A percentile compares a stretch with the other conserved stretches of the same genome.
Evolutionary conservation across 1,140 invertebrate genomes (phyloP).

Genomic region (Drosophila watanabei): DNA sequence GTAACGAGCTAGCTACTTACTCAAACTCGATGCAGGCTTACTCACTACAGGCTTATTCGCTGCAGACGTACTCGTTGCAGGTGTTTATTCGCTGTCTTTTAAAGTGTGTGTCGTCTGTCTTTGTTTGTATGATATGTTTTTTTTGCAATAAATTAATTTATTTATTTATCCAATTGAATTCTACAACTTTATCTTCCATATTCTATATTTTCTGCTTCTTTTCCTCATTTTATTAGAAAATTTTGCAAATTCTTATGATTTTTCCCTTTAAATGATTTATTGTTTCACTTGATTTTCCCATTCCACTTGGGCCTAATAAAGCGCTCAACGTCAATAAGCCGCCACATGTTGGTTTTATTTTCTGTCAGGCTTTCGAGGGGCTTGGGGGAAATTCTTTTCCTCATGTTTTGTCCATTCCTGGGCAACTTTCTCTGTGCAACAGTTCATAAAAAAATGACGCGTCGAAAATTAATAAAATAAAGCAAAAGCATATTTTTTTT

Average conservation of each 20-base stretch:
- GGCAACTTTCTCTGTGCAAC: slow-evolving; percentile 34
- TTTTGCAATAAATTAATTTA: rapidly evolving
- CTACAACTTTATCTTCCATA: not conserved
- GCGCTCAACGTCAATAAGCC: slow-evolving; percentile 62
- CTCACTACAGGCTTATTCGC: no score
- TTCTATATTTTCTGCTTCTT: not conserved
- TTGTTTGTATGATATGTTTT: not conserved
- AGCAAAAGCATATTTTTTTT: slow-evolving; percentile 32
- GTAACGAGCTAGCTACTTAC: no score
- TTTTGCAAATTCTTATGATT: not conserved
- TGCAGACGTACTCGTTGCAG: no score
- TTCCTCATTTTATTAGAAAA: not conserved
- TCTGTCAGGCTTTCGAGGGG: slow-evolving; percentile 8
- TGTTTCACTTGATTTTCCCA: slow-evolving; percentile 23
- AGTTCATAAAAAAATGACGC: slow-evolving; percentile 42
- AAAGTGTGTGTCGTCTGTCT: no score
- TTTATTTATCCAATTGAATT: no score
- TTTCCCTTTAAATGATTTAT: slow-evolving; percentile 40
- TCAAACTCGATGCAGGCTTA: no score
- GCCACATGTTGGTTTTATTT: slow-evolving; percentile 56
- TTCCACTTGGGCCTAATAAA: slow-evolving; percentile 64
- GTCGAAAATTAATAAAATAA: slow-evolving; percentile 71
- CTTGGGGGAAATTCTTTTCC: slow-evolving; percentile 20
- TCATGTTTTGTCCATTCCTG: slow-evolving; percentile 29
- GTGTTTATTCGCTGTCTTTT: no score